A percentile compares a stretch with the other conserved stretches of the same genome.
These are phyloP conservation scores for Colinus virginianus DNA, from an alignment of 2,113 vertebrate genomes.

Conservation along the genomic window DNA sequence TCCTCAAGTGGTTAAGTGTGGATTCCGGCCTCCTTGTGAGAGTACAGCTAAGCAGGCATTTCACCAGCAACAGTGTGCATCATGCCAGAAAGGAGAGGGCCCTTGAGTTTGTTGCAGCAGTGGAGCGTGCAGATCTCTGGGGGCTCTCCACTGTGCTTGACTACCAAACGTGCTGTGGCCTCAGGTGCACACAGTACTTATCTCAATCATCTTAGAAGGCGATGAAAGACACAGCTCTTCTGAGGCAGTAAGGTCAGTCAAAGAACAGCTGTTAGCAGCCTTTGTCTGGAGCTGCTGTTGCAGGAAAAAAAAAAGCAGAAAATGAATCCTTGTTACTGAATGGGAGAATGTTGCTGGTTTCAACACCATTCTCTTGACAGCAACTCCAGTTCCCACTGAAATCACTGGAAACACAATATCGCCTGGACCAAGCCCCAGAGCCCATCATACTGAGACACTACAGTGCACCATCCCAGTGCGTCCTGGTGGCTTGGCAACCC, in stretches of 20 bases:
- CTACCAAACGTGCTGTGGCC: background rate
- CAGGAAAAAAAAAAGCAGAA: background rate
- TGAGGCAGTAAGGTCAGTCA: background rate
- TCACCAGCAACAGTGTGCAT: background rate
- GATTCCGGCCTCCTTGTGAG: slow-evolving; percentile 15
- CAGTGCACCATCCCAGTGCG: background rate
- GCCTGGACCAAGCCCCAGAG: background rate
- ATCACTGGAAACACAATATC: background rate
- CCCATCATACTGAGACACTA: fast-evolving
- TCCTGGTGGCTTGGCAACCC: background rate
- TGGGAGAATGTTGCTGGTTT: background rate
- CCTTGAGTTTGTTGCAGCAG: background rate
- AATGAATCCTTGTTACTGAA: background rate
- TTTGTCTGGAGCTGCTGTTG: background rate
- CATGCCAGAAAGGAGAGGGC: background rate
- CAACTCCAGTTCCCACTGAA: background rate
- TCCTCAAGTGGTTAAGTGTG: background rate
- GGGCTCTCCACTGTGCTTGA: background rate
- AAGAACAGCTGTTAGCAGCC: background rate
- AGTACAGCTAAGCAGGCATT: slow-evolving; percentile 10
- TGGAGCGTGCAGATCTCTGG: background rate
- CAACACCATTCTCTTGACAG: background rate
- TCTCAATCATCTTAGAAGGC: background rate
- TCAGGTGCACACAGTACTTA: background rate
- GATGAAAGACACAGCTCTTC: background rate